Evolutionary conservation across 2,888 invertebrate species (phyloP), one percentile per base, ranked within the genome.

Genomic region (Bugulina stolonifera): DNA sequence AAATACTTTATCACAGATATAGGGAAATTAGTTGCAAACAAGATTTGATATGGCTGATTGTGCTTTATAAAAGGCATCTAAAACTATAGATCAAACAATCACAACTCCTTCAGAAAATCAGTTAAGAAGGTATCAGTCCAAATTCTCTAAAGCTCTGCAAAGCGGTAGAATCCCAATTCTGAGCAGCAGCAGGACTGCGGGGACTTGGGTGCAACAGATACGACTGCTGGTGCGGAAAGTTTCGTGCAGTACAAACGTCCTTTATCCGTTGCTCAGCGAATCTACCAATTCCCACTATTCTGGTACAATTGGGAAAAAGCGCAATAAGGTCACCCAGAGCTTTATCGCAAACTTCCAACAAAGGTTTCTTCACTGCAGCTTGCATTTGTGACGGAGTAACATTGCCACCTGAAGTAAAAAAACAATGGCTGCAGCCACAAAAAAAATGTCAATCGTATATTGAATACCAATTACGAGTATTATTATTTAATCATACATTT

Each of bases 321-420:
- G 88, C 84, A 43, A 94, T 85, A 54, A 91, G 86, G 78, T 90
- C 86, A 22, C 88, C 84, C n/a, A 94, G 87, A 69, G 89, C 87
- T 75, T 87, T 86, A 79, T 93, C 90, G 82, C 94, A 94, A 27
- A 79, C 76, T 27, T 78, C 76, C 72, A 80, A 78, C 54, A 84
- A 76, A 72, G 76, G 76, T 69, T 79, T 79, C 25, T 79, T 75
- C 54, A 79, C 80, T 5, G 76, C 74, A 22, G 76, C 77, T 2
- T 77, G 78, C 74, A 94, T 87, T 81, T 93, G 92, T 54, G 89
- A 88, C 69, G 94, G 94, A 2, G 95, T 94, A 54, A 95, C 87
- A 85, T 96, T 95, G 25, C 5, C 64, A 29, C 64, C 64, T 64
- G 34, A 22, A 64, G 32, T 64, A n/a, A 57, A n/a, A 25, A 57